These are phyloP conservation scores for Clitarchus hookeri DNA, from an alignment of 2,888 invertebrate species.

Conservation along the genomic window DNA sequence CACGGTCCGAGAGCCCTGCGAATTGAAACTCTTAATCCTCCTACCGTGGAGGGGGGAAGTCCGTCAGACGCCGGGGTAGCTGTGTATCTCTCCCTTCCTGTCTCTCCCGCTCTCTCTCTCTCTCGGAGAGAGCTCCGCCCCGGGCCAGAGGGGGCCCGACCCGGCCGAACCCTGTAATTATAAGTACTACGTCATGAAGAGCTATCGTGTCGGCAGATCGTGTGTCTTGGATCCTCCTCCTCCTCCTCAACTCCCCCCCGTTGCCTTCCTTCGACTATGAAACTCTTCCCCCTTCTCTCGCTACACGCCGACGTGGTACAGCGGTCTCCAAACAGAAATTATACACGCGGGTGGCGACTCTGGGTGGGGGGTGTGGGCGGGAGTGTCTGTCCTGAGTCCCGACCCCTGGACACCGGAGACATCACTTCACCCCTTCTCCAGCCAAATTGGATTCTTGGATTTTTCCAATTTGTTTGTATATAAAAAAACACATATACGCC, in stretches of 20 bases:
- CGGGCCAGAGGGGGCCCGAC: not conserved
- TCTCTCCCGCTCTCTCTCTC: not conserved
- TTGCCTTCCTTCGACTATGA: not conserved
- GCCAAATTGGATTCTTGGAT: too few relatives aligned
- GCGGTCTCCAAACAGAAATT: constrained; percentile 27
- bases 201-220: constrained; percentile 28
- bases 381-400: not conserved
- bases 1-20: not conserved
- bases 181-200: constrained; percentile 24
- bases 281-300: not conserved
- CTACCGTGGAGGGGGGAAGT: not conserved
- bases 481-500: too few relatives aligned
- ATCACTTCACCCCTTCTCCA: too few relatives aligned
- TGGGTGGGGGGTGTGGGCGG: not conserved
- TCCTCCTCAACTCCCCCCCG: not conserved
- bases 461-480: too few relatives aligned
- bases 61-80: not conserved
- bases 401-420: too few relatives aligned
- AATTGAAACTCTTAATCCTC: not conserved
- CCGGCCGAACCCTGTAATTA: constrained; percentile 20
- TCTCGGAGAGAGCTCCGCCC: not conserved
- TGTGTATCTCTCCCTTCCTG: not conserved
- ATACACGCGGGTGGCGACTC: not conserved
- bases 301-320: not conserved
- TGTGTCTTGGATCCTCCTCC: constrained; percentile 16